Percentiles rank a stretch among this genome's conserved stretches.
Evolutionary conservation across 2,888 invertebrate genomes (phyloP).

Genomic region (Polia nebulosa): DNA sequence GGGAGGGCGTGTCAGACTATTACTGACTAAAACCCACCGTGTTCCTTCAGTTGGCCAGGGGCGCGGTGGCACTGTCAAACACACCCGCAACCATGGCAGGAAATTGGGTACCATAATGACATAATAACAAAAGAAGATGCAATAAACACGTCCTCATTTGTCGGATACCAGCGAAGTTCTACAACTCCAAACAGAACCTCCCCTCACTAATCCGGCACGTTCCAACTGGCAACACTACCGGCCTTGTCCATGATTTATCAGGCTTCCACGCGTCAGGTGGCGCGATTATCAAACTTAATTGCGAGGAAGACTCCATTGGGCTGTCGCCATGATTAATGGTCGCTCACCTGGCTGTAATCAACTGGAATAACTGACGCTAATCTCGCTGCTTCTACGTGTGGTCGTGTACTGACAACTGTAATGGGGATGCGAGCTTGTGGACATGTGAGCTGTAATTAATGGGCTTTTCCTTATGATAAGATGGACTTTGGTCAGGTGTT

Average conservation of each 20-base stretch:
- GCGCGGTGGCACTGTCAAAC: no score
- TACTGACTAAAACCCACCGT: no score
- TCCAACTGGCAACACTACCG: constrained; percentile 19
- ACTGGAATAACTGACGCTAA: constrained; percentile 55
- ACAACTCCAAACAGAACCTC: background rate
- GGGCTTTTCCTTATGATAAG: constrained; percentile 4
- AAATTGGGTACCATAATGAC: background rate
- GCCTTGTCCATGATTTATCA: constrained; percentile 62
- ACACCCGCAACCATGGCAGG: no score
- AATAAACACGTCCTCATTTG: background rate
- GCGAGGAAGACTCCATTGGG: constrained; percentile 53
- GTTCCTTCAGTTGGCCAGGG: no score
- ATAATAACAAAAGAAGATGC: background rate
- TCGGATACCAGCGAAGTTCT: constrained; percentile 32
- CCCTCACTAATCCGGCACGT: constrained; percentile 27
- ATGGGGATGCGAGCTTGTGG: constrained; percentile 15
- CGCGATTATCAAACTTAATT: constrained; percentile 65
- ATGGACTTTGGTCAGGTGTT: background rate
- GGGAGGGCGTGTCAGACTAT: no score
- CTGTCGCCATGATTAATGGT: constrained; percentile 57
- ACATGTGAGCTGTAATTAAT: constrained; percentile 10
- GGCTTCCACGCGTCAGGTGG: constrained; percentile 61
- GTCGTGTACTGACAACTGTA: constrained; percentile 27
- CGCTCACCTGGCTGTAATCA: constrained; percentile 53
- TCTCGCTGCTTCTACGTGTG: constrained; percentile 24